Base-by-base conservation (phyloP, 2,113 vertebrate genomes). In the Muntiacus reevesi region DNA sequence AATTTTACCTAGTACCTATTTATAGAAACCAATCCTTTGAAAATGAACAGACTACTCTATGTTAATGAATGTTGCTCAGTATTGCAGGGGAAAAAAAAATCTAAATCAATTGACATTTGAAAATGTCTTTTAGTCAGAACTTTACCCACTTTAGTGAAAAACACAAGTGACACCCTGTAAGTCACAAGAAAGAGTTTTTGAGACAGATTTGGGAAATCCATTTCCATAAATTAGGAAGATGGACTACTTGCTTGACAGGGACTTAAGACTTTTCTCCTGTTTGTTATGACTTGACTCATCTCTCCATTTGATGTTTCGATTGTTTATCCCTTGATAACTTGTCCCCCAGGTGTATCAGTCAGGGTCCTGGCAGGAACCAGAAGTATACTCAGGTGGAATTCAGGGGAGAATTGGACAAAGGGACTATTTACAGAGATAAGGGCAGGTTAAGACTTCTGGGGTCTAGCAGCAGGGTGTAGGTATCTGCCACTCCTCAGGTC, bases 81-180 rank as follows among this genome's bases (percentile, higher is more conserved):
- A 64, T 40, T 59, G 36, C 60, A 94, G 54, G 54, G 25, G 16
- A 23, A 84, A 84, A 84, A 84, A 62, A 50, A 23, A 11, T 52
- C 55, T 83, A 33, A 84, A 14, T 76, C 28, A 57, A 8, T 21
- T 59, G 47, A 86, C 36, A 57, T 92, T 91, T 71, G 82, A 94
- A 97, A 91, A 85, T 43, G 8, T 55, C 79, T 87, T 62, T 97
- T 78, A 89, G 60, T 86, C 36, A 52, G 52, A 81, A 89, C 78
- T 89, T 83, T 52, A 89, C n/a, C n/a, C 71, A 79, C 55, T 11
- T 19, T 67, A 71, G 87, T 87, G 17, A 52, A 60, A 95, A 93
- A n/a, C 7, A 30, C 17, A 71, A 50, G 67, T 16, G n/a, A 5
- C 12, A 57, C 2, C 13, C 21, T 82, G 21, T 50, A 95, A 33